These are phyloP conservation scores for Zaprionus inermis DNA, from an alignment of 1,140 invertebrate genomes.

Conservation along the genomic window DNA sequence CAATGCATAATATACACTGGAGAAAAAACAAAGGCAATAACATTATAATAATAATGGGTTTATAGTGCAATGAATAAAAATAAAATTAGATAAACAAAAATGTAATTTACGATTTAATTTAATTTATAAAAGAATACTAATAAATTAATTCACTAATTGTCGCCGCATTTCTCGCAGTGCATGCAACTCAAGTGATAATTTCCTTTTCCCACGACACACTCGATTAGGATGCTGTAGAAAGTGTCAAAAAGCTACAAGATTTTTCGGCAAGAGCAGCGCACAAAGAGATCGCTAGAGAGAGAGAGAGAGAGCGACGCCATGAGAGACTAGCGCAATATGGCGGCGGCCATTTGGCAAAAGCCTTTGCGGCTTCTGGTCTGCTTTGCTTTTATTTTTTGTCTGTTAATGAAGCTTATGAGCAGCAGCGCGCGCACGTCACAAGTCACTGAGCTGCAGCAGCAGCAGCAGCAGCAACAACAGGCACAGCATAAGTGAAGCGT, in stretches of 20 bases:
- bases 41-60: too few species aligned
- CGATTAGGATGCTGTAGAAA: not conserved
- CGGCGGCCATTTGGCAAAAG: slow-evolving; percentile 32
- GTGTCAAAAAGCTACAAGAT: not conserved
- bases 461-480: slow-evolving; percentile 52
- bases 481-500: slow-evolving; percentile 71
- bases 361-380: slow-evolving; percentile 38
- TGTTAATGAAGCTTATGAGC: slow-evolving; percentile 81
- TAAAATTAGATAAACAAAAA: too few species aligned
- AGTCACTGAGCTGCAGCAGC: slow-evolving; percentile 74
- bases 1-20: slow-evolving; percentile 23
- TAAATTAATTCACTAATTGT: not conserved
- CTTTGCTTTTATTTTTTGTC: not conserved
- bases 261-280: not conserved
- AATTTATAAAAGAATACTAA: too few species aligned
- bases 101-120: too few species aligned
- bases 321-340: slow-evolving; percentile 41
- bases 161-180: not conserved
- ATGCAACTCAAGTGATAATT: not conserved
- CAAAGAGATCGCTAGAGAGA: not conserved
- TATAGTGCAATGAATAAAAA: too few species aligned
- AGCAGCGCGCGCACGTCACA: slow-evolving; percentile 69
- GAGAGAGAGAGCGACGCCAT: not conserved
- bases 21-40: not conserved
- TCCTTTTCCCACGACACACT: not conserved